phyloP scores from a whole-genome alignment of 2,888 invertebrate species.

The Eumerus sabulonum region DNA sequence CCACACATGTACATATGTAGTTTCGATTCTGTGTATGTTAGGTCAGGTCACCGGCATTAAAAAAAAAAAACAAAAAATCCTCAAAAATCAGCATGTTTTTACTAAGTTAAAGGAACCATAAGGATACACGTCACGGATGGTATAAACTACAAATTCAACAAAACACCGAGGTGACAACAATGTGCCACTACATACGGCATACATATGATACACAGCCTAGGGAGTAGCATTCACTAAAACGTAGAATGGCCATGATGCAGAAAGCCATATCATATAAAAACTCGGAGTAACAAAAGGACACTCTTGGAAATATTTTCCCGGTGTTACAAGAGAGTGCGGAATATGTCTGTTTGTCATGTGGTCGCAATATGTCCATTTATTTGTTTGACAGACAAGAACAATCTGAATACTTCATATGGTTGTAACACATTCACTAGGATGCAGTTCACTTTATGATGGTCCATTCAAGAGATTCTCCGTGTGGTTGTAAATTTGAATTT shows the following conservation, averaged over 20 bases:
- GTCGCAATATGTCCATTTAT: slow-evolving; percentile 75
- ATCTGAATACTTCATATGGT: slow-evolving; percentile 38
- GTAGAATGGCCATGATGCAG: no score
- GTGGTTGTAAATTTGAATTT: slow-evolving; percentile 38
- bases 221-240: no score
- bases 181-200: slow-evolving; percentile 10
- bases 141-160: slow-evolving; percentile 36
- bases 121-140: slow-evolving; percentile 10
- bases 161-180: slow-evolving; percentile 46
- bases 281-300: slow-evolving; percentile 18
- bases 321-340: slow-evolving; percentile 34
- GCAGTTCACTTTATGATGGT: slow-evolving; percentile 40
- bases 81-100: slow-evolving; percentile 29
- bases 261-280: neutral
- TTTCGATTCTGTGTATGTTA: slow-evolving; percentile 23
- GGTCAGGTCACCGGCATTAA: slow-evolving; percentile 56
- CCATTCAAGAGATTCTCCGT: slow-evolving; percentile 41
- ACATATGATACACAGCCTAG: neutral
- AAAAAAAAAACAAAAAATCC: slow-evolving; percentile 24
- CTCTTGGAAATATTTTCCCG: slow-evolving; percentile 67
- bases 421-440: slow-evolving; percentile 9
- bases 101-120: slow-evolving; percentile 16
- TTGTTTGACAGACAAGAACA: slow-evolving; percentile 60
- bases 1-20: slow-evolving; percentile 13
- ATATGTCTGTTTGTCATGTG: slow-evolving; percentile 75